These are phyloP conservation scores for Lasaia peninsularis DNA, from an alignment of 1,140 invertebrate species.

Conservation along the genomic window DNA sequence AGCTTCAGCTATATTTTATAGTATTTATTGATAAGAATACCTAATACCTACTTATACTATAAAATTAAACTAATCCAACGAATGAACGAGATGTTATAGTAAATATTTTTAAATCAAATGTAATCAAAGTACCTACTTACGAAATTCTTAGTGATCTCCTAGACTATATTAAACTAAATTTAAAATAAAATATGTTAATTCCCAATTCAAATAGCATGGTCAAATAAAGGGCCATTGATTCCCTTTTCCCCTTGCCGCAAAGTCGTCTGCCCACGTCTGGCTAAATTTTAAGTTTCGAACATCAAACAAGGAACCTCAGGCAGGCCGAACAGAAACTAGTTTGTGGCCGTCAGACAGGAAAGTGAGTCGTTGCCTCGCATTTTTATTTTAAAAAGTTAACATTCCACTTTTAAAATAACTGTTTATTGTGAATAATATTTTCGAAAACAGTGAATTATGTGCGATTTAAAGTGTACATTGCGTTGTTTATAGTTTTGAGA, in stretches of 20 bases:
- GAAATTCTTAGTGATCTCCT: too few species aligned
- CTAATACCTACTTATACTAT: too few species aligned
- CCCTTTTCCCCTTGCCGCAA: not conserved
- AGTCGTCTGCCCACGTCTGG: not conserved
- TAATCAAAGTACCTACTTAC: too few species aligned
- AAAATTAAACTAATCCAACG: too few species aligned
- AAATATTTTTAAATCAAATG: too few species aligned
- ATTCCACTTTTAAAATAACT: not conserved
- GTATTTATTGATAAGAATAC: too few species aligned
- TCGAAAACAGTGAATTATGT: not conserved
- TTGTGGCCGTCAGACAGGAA: conserved; percentile 16
- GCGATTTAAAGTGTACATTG: not conserved
- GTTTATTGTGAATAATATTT: not conserved
- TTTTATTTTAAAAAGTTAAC: conserved; percentile 8
- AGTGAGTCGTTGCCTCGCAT: conserved; percentile 14
- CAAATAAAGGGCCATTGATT: too few species aligned
- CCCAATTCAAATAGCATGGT: too few species aligned
- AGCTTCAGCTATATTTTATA: too few species aligned
- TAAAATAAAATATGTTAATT: too few species aligned
- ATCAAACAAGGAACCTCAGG: conserved; percentile 1
- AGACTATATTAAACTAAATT: too few species aligned
- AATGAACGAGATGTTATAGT: too few species aligned
- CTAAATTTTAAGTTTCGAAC: conserved; percentile 1
- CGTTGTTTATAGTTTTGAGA: conserved; percentile 6
- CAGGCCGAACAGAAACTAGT: conserved; percentile 17